phyloP scores from a whole-genome alignment of 2,888 invertebrate genomes.

The Ametastegia equiseti region DNA sequence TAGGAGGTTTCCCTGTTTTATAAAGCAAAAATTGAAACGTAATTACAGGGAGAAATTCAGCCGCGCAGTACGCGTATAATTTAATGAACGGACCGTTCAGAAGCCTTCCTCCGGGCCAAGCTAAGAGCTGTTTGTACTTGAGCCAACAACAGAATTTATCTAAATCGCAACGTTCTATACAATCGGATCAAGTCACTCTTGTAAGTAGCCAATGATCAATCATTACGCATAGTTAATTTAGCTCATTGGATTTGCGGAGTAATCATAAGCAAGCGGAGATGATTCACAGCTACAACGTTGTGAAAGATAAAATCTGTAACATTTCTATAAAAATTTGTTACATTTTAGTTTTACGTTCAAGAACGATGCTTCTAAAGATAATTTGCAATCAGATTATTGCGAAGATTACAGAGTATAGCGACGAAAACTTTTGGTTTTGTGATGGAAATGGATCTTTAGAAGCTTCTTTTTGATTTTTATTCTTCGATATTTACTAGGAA shows the following conservation, averaged over 20 bases:
- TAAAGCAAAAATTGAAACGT: background rate
- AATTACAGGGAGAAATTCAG: conserved; percentile 55
- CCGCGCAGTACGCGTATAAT: conserved; percentile 67
- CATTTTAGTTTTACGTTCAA: background rate
- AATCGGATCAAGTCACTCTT: conserved; percentile 68
- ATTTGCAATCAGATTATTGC: background rate
- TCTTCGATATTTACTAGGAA: background rate
- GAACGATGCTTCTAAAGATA: background rate
- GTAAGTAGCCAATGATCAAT: conserved; percentile 58
- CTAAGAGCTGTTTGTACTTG: conserved; percentile 69
- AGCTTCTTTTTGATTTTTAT: background rate
- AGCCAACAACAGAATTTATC: conserved; percentile 65
- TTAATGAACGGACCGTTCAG: conserved; percentile 63
- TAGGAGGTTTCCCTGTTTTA: background rate
- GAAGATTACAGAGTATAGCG: background rate
- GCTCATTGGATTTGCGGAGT: background rate
- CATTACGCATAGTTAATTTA: background rate
- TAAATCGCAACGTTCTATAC: conserved; percentile 69
- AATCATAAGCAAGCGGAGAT: background rate
- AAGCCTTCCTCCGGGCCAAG: conserved; percentile 62
- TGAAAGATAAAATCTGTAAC: background rate
- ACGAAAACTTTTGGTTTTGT: background rate
- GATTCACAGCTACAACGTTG: background rate
- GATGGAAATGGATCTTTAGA: background rate
- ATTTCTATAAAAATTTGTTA: background rate